Evolutionary conservation across 1,140 invertebrate genomes (phyloP).

Genomic region (Sarcophaga bullata): DNA sequence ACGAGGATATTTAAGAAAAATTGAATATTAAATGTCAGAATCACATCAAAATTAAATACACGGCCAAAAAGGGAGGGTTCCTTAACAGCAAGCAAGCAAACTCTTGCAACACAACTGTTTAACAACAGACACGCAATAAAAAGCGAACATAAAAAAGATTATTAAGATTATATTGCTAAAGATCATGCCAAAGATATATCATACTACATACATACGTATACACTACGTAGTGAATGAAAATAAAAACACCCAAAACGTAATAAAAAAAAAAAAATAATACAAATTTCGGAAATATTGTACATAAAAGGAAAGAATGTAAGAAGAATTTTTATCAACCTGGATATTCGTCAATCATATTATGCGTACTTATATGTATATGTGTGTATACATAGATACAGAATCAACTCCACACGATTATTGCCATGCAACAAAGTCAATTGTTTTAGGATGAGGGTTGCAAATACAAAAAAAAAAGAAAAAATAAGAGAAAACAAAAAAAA

Average conservation of each 20-base stretch:
- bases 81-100: not conserved
- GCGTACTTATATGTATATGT: not conserved
- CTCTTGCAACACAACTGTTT: not conserved
- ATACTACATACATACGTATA: not conserved
- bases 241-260: not conserved
- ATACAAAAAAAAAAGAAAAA: not conserved
- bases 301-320: not conserved
- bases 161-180: not conserved
- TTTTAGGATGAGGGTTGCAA: constrained; percentile 18
- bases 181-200: not conserved
- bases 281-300: not conserved
- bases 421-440: constrained; percentile 35
- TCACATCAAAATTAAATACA: constrained; percentile 26
- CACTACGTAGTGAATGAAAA: not conserved
- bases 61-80: constrained; percentile 21
- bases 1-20: constrained; percentile 20
- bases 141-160: not conserved
- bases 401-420: not conserved
- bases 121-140: not conserved
- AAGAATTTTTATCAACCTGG: constrained; percentile 28
- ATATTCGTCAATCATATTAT: constrained; percentile 8
- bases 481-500: not conserved
- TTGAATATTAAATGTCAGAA: constrained; percentile 38
- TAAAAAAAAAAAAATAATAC: not conserved
- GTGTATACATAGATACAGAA: not conserved